Conservation (phyloP, 2,113 vertebrate species). For the Smithornis capensis region DNA sequence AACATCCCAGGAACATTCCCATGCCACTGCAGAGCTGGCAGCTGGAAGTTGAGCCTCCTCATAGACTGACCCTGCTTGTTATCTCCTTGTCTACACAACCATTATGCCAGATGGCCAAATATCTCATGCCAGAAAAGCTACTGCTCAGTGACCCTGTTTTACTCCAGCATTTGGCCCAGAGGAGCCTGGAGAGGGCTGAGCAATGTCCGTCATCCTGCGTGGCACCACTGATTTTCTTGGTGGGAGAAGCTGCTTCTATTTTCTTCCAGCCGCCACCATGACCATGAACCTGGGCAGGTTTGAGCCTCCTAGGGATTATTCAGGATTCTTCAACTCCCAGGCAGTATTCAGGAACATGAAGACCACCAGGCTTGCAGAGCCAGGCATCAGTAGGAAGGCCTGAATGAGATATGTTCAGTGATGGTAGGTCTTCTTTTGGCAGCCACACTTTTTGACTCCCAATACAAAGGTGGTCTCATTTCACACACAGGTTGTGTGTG, state of each 20-base stretch:
- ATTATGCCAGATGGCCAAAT: not conserved
- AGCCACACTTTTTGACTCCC: not conserved
- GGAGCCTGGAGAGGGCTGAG: not conserved
- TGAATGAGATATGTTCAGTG: not conserved
- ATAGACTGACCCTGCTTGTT: accelerated
- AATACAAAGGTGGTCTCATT: not conserved
- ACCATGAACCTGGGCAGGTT: not conserved
- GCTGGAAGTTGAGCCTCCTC: not conserved
- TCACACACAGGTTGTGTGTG: not conserved
- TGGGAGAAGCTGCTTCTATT: not conserved
- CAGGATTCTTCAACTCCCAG: no score
- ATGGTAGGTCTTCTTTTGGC: not conserved
- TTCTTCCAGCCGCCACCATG: not conserved
- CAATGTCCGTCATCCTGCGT: not conserved
- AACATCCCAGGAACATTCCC: not conserved
- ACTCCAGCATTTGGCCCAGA: not conserved
- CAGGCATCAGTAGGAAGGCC: accelerated
- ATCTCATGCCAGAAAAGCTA: not conserved
- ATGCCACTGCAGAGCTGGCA: not conserved
- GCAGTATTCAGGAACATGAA: accelerated
- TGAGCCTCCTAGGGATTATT: not conserved
- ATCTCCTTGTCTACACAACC: not conserved
- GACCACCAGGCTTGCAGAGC: not conserved
- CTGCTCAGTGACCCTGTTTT: accelerated
- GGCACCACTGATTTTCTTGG: not conserved